These are phyloP conservation scores for Clostera curtula DNA, from an alignment of 2,888 invertebrate genomes.

Conservation along the genomic window DNA sequence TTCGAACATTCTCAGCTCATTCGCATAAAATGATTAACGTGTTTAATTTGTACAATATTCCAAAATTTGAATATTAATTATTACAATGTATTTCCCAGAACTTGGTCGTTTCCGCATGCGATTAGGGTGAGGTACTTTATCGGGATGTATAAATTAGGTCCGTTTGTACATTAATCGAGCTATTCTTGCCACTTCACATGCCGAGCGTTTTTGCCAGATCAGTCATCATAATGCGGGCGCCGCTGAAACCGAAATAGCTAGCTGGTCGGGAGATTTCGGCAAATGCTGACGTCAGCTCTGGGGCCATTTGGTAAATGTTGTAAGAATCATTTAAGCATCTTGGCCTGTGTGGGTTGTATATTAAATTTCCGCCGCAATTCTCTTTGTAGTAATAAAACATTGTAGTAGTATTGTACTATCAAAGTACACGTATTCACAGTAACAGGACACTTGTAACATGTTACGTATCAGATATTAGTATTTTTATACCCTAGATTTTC, in stretches of 20 bases:
- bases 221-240: constrained; percentile 50
- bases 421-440: too few relatives aligned
- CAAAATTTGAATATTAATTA: too few relatives aligned
- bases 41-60: too few relatives aligned
- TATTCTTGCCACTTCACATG: constrained; percentile 43
- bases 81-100: too few relatives aligned
- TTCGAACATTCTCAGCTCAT: too few relatives aligned
- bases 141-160: constrained; percentile 19
- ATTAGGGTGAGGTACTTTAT: constrained; percentile 12
- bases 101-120: constrained; percentile 9
- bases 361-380: too few relatives aligned
- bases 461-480: too few relatives aligned
- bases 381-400: too few relatives aligned
- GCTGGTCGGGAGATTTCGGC: constrained; percentile 47
- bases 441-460: too few relatives aligned
- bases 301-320: constrained; percentile 54
- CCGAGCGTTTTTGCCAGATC: constrained; percentile 48
- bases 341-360: constrained; percentile 7
- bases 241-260: constrained; percentile 47
- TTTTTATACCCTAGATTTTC: too few relatives aligned
- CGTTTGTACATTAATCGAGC: constrained; percentile 32
- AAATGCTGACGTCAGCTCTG: constrained; percentile 53
- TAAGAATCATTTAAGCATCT: constrained; percentile 18
- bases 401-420: too few relatives aligned
- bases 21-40: too few relatives aligned